phyloP scores from a whole-genome alignment of 2,113 vertebrate genomes.

The Nanorana parkeri region DNA sequence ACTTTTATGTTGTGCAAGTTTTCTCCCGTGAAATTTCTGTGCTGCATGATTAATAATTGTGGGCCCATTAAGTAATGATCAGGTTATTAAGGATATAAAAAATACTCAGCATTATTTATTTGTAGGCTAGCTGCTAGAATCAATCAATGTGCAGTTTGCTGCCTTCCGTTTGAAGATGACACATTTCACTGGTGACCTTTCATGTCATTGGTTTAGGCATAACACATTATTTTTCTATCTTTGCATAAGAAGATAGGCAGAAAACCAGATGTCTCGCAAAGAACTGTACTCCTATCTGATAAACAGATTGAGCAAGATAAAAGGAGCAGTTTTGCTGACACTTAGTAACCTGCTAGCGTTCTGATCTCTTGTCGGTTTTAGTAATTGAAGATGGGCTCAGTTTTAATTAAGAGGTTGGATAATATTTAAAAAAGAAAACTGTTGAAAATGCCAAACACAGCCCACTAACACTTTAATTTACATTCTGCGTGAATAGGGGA shows the following conservation, averaged over 20 bases:
- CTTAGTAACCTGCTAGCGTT: neutral
- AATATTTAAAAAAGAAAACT: too few relatives aligned
- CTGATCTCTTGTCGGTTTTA: neutral
- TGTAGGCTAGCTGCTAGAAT: neutral
- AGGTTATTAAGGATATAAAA: constrained; percentile 11
- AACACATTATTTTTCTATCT: constrained; percentile 24
- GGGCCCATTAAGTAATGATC: constrained; percentile 3
- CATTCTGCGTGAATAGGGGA: too few relatives aligned
- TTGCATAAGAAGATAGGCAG: neutral
- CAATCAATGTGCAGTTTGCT: constrained; percentile 31
- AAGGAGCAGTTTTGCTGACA: neutral
- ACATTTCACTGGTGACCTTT: constrained; percentile 49
- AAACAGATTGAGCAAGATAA: neutral
- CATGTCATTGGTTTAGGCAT: constrained; percentile 17
- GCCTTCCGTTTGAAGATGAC: constrained; percentile 28
- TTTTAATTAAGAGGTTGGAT: too few relatives aligned
- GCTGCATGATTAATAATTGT: constrained; percentile 11
- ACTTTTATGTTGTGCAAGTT: too few relatives aligned
- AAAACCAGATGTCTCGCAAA: neutral
- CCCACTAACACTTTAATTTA: too few relatives aligned
- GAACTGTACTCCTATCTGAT: neutral
- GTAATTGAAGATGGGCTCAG: too few relatives aligned
- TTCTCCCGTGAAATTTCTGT: too few relatives aligned
- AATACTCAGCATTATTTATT: constrained; percentile 13
- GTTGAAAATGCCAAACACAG: too few relatives aligned